Base-by-base conservation (phyloP, 2,113 vertebrate genomes). In the Oryzias melastigma region DNA sequence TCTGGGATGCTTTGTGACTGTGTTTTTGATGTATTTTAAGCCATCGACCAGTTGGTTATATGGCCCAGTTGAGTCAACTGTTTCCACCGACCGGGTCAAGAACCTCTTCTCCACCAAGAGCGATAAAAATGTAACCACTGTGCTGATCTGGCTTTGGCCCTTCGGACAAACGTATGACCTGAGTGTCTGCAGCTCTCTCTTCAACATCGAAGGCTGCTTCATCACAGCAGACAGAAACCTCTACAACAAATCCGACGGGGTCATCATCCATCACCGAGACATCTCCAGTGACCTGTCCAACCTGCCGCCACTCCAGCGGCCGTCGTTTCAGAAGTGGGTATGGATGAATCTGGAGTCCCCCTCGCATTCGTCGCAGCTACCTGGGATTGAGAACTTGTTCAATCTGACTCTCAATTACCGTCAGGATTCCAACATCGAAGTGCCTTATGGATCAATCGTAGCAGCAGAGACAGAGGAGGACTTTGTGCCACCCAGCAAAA, bases 281-380 rank as follows among this genome's bases (percentile, higher is more conserved):
- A 97, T 99, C 27, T 94, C 85, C 62, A 89, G 93, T 67, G 95
- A 99, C 84, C 88, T 97, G 67, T 93, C 95, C 58, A 99, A 99
- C 76, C 92, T 99, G 89, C 96, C 96, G 19, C 92, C 93, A 25
- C 62, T 92, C 18, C 88, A 91, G 55, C 93, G 96, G 46, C 97
- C 97, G 18, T 91, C 94, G 0, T 95, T 98, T 85, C 97, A 99
- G 89, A 98, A 97, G 78, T 99, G 97, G 96, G 90, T 99, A 81
- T 98, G 97, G 96, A 98, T 98, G 96, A 99, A 99, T 82, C 77
- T 99, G 49, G 96, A 99, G 86, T 99, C 97, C 0, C 97, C 95
- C 1, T 97, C 96, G 1, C 95, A 98, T 59, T 97, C 94, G 0
- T 93, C 94, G 13, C 94, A 96, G 68, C 93, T 96, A 63, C 92